Conservation (phyloP, 2,797 vertebrate species). For the Aulostomus chinensis region DNA sequence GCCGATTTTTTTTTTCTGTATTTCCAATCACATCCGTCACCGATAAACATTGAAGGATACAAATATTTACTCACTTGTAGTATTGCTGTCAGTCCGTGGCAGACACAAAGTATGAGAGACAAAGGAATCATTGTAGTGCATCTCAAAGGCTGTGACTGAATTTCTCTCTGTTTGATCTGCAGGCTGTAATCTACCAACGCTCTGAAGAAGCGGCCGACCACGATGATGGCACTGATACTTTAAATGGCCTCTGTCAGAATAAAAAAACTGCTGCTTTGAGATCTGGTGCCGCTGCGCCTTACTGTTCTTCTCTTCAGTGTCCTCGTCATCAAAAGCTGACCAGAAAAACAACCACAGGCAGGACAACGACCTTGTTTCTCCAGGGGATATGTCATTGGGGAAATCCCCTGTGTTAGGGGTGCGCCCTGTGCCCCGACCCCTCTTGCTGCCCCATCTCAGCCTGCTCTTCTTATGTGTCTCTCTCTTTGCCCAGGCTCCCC, state of each 20-base stretch:
- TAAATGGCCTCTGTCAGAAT: conserved; percentile 72
- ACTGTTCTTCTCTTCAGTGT: conserved; percentile 34
- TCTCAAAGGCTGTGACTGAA: conserved; percentile 61
- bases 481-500: conserved; percentile 69
- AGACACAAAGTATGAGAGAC: conserved; percentile 52
- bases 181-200: conserved; percentile 73
- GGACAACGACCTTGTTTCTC: conserved; percentile 47
- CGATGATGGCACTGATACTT: conserved; percentile 63
- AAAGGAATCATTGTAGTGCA: conserved; percentile 61
- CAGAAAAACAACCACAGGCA: conserved; percentile 28
- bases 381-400: conserved; percentile 71
- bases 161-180: conserved; percentile 76
- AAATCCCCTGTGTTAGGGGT: conserved; percentile 63
- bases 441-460: conserved; percentile 63
- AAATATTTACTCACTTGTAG: conserved; percentile 46
- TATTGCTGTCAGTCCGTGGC: no score
- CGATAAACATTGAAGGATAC: conserved; percentile 6
- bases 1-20: no score
- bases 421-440: conserved; percentile 61
- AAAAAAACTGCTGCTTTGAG: conserved; percentile 68
- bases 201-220: conserved; percentile 42
- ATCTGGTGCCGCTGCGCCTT: conserved; percentile 51
- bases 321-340: conserved; percentile 30
- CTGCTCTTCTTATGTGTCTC: conserved; percentile 65
- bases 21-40: conserved; percentile 7